phyloP scores from a whole-genome alignment of 2,797 vertebrate species.

The Rhinoraja longicauda region DNA sequence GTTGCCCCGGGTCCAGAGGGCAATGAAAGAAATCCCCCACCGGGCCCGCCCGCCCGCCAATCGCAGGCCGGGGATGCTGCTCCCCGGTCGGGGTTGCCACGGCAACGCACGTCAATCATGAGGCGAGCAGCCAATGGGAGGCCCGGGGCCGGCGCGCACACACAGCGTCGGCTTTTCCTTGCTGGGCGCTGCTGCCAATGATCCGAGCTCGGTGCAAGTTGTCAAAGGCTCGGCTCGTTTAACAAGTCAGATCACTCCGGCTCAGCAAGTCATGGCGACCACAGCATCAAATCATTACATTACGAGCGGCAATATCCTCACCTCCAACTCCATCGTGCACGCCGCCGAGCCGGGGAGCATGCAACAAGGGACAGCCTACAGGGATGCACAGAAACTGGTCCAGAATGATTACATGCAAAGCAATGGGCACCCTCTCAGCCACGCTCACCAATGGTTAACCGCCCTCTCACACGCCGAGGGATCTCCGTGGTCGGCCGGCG shows the following conservation, averaged over 20 bases:
- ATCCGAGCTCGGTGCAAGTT: conserved; percentile 52
- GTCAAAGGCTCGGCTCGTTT: conserved; percentile 91
- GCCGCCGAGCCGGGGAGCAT: conserved; percentile 86
- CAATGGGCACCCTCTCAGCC: conserved; percentile 91
- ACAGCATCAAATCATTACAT: conserved; percentile 94
- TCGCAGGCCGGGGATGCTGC: neutral
- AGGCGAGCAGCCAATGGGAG: conserved; percentile 68
- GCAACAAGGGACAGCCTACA: conserved; percentile 86
- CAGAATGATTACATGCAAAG: conserved; percentile 92
- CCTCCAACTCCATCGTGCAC: conserved; percentile 90
- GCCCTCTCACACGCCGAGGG: conserved; percentile 90
- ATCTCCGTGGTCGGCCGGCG: conserved; percentile 79
- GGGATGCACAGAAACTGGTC: conserved; percentile 90
- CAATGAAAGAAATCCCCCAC: conserved; percentile 22
- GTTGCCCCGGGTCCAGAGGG: conserved; percentile 11
- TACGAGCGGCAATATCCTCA: conserved; percentile 68
- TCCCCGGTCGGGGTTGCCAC: conserved; percentile 62
- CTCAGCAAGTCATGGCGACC: conserved; percentile 95
- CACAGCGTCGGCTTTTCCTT: conserved; percentile 46
- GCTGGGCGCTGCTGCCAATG: conserved; percentile 51
- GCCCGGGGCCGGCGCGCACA: conserved; percentile 46
- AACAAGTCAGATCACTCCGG: conserved; percentile 85
- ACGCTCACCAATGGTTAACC: conserved; percentile 96
- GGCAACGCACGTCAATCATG: conserved; percentile 80
- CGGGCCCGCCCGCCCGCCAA: neutral